phyloP scores from a whole-genome alignment of 2,888 invertebrate genomes.

The Dynastes tityus region DNA sequence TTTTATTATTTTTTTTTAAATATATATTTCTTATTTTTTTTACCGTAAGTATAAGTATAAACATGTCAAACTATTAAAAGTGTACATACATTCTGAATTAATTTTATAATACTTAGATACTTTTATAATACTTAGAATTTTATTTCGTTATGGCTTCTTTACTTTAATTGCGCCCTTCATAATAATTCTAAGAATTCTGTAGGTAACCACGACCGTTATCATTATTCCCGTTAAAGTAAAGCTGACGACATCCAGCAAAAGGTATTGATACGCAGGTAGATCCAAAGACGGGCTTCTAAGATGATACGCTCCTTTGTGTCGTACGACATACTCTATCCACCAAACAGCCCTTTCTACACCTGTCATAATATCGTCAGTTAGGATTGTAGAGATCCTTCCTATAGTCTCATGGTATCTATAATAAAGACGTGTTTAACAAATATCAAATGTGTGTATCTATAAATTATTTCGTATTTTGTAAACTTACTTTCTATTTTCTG shows the following conservation, averaged over 20 bases:
- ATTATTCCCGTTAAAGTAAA: slow-evolving; percentile 43
- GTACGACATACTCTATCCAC: slow-evolving; percentile 56
- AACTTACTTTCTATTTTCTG: slow-evolving; percentile 60
- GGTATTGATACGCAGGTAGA: slow-evolving; percentile 54
- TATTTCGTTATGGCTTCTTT: slow-evolving; percentile 30
- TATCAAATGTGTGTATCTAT: background rate
- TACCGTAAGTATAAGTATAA: too few relatives aligned
- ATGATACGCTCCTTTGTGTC: slow-evolving; percentile 56
- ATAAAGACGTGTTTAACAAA: background rate
- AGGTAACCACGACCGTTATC: slow-evolving; percentile 40
- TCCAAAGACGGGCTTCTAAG: slow-evolving; percentile 54
- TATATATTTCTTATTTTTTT: too few relatives aligned
- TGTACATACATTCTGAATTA: background rate
- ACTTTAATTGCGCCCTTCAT: slow-evolving; percentile 44
- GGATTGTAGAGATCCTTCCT: slow-evolving; percentile 22
- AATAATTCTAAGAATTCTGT: slow-evolving; percentile 41
- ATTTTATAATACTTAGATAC: too few relatives aligned
- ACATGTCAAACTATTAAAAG: too few relatives aligned
- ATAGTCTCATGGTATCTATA: slow-evolving; percentile 44
- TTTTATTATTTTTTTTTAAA: too few relatives aligned
- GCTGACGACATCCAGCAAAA: slow-evolving; percentile 56
- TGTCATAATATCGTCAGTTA: slow-evolving; percentile 66
- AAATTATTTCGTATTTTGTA: background rate
- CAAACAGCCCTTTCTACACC: slow-evolving; percentile 55
- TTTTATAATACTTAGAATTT: background rate